Evolutionary conservation across 1,140 invertebrate species (phyloP).

Genomic region (Pseudomyrmex flavicornis): DNA sequence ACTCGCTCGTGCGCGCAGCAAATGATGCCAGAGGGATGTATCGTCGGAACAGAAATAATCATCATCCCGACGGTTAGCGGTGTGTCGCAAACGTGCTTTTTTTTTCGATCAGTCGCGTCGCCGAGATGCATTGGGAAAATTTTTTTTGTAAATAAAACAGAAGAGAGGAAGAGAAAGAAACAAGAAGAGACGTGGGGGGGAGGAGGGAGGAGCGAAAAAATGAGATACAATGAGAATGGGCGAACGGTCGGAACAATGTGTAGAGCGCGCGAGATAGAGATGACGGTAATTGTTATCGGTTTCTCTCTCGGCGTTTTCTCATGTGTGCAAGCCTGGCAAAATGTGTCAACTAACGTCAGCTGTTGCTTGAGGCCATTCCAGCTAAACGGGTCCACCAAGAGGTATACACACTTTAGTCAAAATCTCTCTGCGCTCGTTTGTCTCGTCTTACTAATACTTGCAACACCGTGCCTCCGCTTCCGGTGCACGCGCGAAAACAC

Average conservation of each 20-base stretch:
- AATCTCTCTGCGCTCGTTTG: slow-evolving; percentile 55
- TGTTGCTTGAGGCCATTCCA: slow-evolving; percentile 85
- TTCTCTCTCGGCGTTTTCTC: slow-evolving; percentile 58
- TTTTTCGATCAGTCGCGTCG: slow-evolving; percentile 30
- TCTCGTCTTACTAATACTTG: slow-evolving; percentile 40
- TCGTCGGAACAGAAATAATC: slow-evolving; percentile 44
- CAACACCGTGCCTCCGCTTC: slow-evolving; percentile 40
- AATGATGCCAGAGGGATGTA: slow-evolving; percentile 16
- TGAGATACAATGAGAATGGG: slow-evolving; percentile 44
- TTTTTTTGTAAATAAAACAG: slow-evolving; percentile 40
- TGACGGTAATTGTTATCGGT: slow-evolving; percentile 69
- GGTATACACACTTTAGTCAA: slow-evolving; percentile 69
- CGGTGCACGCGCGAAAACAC: slow-evolving; percentile 38
- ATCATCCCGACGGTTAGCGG: slow-evolving; percentile 14
- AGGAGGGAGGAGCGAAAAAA: background rate
- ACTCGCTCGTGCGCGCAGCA: slow-evolving; percentile 17
- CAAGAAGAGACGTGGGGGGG: background rate
- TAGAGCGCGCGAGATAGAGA: slow-evolving; percentile 60
- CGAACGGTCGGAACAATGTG: slow-evolving; percentile 56
- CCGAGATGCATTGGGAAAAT: slow-evolving; percentile 30
- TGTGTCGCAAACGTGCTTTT: slow-evolving; percentile 8
- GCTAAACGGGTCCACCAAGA: slow-evolving; percentile 77
- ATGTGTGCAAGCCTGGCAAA: slow-evolving; percentile 68
- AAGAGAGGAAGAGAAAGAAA: slow-evolving; percentile 5
- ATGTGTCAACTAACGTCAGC: slow-evolving; percentile 83